Base-by-base conservation (phyloP, 92 coral and sea anemone species). In the Palythoa grandis region DNA sequence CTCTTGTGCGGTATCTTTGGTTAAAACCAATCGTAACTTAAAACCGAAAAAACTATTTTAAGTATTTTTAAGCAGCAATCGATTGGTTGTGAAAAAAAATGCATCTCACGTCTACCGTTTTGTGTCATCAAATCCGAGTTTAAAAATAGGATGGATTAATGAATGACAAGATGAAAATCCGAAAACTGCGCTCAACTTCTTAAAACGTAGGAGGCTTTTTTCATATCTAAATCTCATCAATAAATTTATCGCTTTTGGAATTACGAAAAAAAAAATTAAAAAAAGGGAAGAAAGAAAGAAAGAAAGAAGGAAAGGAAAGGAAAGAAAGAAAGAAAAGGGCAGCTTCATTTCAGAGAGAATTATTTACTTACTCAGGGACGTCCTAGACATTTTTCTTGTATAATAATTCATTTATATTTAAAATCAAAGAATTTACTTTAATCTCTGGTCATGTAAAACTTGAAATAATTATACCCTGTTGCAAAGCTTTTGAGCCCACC, bases 81-180 rank as follows among this genome's bases (percentile, higher is more conserved):
- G 20, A 74, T 20, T 39, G 7, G 54, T 74, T 15, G 25, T 74
- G 7, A 47, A n/a, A 74, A 1, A 12, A 8, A 74, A 17, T 20
- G 29, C 3, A 40, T 73, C 20, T 52, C 37, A 4, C 35, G 52
- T n/a, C 71, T 38, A 8, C 52, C 15, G 16, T 43, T 43, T 50
- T 22, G 43, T 66, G 85, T 80, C 85, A 80, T 80, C 74, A 67
- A 43, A 73, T 80, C 47, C 1, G 17, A 29, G 70, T 47, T 19
- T 57, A 16, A 80, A 80, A 67, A 25, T 80, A 47, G 60, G 15
- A 65, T 24, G 85, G 85, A 80, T 80, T 80, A 80, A 35, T 24
- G 58, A 40, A 13, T 80, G 85, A 80, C 85, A 47, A 80, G 85
- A 74, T 80, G 85, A 80, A 80, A 80, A 80, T 67, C 85, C 73